Conservation (phyloP, 2,888 invertebrate genomes). For the Nesidiocoris tenuis region DNA sequence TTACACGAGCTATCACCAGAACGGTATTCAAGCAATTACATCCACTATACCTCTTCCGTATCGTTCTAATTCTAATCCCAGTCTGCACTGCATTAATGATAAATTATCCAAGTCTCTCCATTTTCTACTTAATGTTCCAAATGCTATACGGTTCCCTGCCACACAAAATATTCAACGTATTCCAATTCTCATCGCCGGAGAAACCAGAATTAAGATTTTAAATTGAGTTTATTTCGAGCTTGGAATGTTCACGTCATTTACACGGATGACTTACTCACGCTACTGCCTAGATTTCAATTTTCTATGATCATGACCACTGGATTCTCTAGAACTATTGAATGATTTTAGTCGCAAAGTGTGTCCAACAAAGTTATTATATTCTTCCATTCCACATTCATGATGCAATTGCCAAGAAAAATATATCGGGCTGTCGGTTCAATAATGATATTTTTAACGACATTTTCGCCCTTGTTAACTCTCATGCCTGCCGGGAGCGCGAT, state of each 20-base stretch:
- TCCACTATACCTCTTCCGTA: constrained; percentile 6
- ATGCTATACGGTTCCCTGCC: constrained; percentile 12
- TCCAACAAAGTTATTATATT: no score
- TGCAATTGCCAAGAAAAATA: no score
- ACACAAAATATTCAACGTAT: constrained; percentile 4
- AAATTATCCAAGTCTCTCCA: constrained; percentile 4
- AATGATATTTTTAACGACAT: no score
- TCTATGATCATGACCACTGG: no score
- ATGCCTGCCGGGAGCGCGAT: no score
- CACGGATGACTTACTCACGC: neutral
- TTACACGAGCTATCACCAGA: constrained; percentile 33
- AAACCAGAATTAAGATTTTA: neutral
- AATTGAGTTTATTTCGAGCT: constrained; percentile 20
- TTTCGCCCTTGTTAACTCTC: no score
- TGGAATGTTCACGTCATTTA: neutral
- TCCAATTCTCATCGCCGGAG: neutral
- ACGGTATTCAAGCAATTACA: constrained; percentile 27
- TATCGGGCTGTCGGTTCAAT: no score
- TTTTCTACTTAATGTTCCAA: constrained; percentile 7
- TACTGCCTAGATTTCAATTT: neutral
- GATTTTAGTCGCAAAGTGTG: no score
- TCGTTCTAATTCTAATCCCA: constrained; percentile 3
- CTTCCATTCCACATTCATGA: no score
- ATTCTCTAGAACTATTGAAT: no score
- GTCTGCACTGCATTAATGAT: constrained; percentile 1